These are phyloP conservation scores for Tryphoninae sp. DNA, from an alignment of 2,888 invertebrate genomes.

Conservation along the genomic window DNA sequence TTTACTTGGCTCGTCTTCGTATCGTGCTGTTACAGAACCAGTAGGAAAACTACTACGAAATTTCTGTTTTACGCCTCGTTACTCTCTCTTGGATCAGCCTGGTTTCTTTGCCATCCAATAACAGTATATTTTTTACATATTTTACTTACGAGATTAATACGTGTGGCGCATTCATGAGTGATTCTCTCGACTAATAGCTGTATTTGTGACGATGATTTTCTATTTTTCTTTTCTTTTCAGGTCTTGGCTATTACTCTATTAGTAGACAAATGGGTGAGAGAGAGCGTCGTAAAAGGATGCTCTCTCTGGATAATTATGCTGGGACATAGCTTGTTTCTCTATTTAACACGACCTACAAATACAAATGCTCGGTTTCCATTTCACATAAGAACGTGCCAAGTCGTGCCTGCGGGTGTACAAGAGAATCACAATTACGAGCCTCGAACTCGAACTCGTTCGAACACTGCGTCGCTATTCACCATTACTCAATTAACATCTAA, in stretches of 20 bases:
- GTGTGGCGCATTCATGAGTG: not conserved
- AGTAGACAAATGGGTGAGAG: slow-evolving; percentile 91
- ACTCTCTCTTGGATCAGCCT: slow-evolving; percentile 75
- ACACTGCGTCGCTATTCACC: slow-evolving; percentile 70
- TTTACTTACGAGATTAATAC: slow-evolving; percentile 19
- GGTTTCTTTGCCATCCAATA: slow-evolving; percentile 77
- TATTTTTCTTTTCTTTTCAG: slow-evolving; percentile 77
- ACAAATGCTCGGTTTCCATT: slow-evolving; percentile 77
- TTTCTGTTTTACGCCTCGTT: slow-evolving; percentile 75
- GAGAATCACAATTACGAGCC: slow-evolving; percentile 77
- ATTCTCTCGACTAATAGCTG: not conserved
- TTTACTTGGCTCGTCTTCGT: slow-evolving; percentile 92
- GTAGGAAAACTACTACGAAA: slow-evolving; percentile 71
- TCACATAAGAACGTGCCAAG: slow-evolving; percentile 77
- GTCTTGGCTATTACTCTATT: slow-evolving; percentile 86
- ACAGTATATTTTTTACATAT: slow-evolving; percentile 68
- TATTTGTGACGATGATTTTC: slow-evolving; percentile 9
- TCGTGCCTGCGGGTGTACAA: slow-evolving; percentile 74
- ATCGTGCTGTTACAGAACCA: slow-evolving; percentile 80
- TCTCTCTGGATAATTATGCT: slow-evolving; percentile 74
- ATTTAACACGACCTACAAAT: slow-evolving; percentile 75
- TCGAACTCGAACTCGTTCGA: slow-evolving; percentile 62
- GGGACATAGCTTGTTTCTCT: slow-evolving; percentile 75
- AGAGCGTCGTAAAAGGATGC: slow-evolving; percentile 85
- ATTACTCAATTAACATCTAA: slow-evolving; percentile 64